Conservation (phyloP, 2,113 vertebrate species). For the Hepsetus odoe region DNA sequence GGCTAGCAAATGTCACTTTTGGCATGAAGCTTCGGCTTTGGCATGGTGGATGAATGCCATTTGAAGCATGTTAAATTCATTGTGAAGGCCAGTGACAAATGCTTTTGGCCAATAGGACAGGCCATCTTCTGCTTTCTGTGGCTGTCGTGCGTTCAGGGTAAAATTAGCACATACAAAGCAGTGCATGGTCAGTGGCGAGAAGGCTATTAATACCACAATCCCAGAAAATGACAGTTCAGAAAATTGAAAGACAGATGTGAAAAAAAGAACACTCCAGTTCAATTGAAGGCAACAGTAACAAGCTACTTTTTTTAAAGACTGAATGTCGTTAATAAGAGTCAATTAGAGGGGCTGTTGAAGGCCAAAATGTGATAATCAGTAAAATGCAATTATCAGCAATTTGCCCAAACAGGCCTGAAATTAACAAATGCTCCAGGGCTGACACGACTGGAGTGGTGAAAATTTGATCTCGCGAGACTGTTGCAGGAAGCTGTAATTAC, state of each 20-base stretch:
- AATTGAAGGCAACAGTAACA: background rate
- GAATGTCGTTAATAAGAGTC: background rate
- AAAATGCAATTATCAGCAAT: slow-evolving; percentile 34
- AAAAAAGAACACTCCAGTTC: background rate
- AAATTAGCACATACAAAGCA: background rate
- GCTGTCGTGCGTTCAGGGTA: background rate
- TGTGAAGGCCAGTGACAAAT: slow-evolving; percentile 32
- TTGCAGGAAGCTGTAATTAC: slow-evolving; percentile 56
- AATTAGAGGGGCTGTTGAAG: background rate
- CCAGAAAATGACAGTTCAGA: background rate
- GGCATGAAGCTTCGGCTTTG: slow-evolving; percentile 24
- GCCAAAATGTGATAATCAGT: slow-evolving; percentile 8
- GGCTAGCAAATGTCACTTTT: slow-evolving; percentile 24
- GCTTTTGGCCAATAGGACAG: slow-evolving; percentile 4
- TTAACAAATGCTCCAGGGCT: slow-evolving; percentile 54
- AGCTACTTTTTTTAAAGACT: slow-evolving; percentile 10
- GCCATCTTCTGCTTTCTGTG: slow-evolving; percentile 1
- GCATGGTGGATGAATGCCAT: slow-evolving; percentile 14
- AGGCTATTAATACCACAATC: background rate
- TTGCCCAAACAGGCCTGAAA: slow-evolving; percentile 48
- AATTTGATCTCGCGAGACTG: slow-evolving; percentile 54
- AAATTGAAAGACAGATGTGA: background rate
- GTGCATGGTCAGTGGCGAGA: slow-evolving; percentile 1
- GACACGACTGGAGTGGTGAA: slow-evolving; percentile 54
- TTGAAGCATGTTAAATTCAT: slow-evolving; percentile 6